Base-by-base conservation (phyloP, 2,113 vertebrate species). In the Saccopteryx leptura region DNA sequence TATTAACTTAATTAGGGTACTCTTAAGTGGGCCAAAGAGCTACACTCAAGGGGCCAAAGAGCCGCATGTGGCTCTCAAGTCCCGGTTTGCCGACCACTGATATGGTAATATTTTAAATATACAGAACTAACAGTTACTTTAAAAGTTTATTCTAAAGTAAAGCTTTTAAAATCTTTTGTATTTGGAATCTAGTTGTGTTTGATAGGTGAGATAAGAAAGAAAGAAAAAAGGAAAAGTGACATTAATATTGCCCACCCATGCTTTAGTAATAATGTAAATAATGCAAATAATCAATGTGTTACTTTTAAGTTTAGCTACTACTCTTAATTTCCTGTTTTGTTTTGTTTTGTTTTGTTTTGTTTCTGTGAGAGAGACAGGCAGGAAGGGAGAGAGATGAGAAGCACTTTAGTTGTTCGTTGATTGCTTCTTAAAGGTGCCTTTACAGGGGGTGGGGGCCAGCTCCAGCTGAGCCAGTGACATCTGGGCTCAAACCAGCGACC, bases 181-280 rank as follows among this genome's bases (percentile, higher is more conserved):
- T 94, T 91, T 76, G 12, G 21, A 24, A 83, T 17, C 61, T 91
- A 48, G 46, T 89, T 56, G 54, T 76, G 19, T 17, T 17, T 86
- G 50, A 63, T 95, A n/a, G 12, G 15, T 86, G 12, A 93, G n/a
- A 86, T 61, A 60, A 81, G 21, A 54, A 89, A 50, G 33, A 14
- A 24, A 72, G 33, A 68, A 87, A 88, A 88, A 74, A 83, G 12
- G 24, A 82, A 85, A 92, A 95, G 13, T 80, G 52, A 63, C 24
- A 33, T 83, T 66, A 65, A 63, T 92, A 48, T 89, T 87, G 24
- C 80, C 69, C 61, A 65, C 33, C 79, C 72, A 63, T 83, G 68
- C 90, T 87, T 76, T 92, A 91, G 28, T 95, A 96, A 80, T 93
- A 95, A 69, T 74, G 17, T 86, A 24, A 65, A 91, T 58, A 60